A percentile compares a stretch with the other conserved stretches of the same genome.
Evolutionary conservation across 64 coral and sea anemone species (phyloP).

Genomic region (Anthopleura sola): DNA sequence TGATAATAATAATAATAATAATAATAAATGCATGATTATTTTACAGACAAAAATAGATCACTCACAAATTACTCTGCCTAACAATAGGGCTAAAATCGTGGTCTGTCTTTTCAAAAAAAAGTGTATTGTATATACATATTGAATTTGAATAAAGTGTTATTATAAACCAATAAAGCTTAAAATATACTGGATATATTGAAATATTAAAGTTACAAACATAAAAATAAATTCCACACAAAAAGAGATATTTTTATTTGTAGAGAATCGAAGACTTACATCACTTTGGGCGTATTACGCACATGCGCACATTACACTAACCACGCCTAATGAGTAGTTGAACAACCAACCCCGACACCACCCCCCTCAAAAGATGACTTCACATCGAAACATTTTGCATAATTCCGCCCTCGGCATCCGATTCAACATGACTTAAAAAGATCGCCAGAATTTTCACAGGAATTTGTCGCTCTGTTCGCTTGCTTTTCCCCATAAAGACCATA

Average conservation of each 20-base stretch:
- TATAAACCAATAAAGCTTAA: too few relatives aligned
- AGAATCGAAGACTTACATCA: background rate
- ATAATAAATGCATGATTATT: too few relatives aligned
- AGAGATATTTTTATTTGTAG: background rate
- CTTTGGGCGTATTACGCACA: background rate
- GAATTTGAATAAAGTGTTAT: too few relatives aligned
- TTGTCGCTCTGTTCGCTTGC: background rate
- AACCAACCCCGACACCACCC: background rate
- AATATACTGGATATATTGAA: too few relatives aligned
- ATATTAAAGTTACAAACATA: too few relatives aligned
- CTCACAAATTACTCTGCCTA: too few relatives aligned
- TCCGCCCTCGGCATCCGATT: background rate
- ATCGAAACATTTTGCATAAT: background rate
- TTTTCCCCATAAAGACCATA: background rate
- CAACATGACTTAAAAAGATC: background rate
- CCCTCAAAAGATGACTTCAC: conserved; percentile 13
- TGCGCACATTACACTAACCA: background rate
- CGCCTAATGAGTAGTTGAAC: background rate
- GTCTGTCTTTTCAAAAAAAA: too few relatives aligned
- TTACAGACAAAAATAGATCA: too few relatives aligned
- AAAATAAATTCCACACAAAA: too few relatives aligned
- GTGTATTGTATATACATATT: too few relatives aligned
- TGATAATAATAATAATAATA: too few relatives aligned
- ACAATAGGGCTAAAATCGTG: too few relatives aligned
- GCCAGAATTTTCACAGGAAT: background rate